These are phyloP conservation scores for Temnothorax curvispinosus DNA, from an alignment of 1,140 invertebrate genomes.

Conservation along the genomic window DNA sequence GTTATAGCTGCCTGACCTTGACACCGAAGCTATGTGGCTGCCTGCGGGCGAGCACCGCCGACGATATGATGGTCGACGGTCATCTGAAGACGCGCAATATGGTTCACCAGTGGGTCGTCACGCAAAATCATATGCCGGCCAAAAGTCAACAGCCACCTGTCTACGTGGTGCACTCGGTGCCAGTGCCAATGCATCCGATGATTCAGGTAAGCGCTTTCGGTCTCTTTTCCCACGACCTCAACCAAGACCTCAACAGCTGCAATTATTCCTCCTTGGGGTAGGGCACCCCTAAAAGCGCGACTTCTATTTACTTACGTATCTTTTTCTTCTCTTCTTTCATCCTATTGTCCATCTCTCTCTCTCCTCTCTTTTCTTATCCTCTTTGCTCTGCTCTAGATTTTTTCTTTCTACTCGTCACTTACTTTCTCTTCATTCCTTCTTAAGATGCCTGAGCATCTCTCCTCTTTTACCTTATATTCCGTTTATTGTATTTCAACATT, in stretches of 20 bases:
- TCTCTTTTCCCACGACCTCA: conserved; percentile 24
- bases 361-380: neutral
- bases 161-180: conserved; percentile 82
- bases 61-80: conserved; percentile 67
- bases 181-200: conserved; percentile 81
- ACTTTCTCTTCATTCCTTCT: neutral
- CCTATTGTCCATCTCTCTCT: neutral
- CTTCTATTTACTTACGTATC: neutral
- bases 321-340: neutral
- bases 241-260: neutral
- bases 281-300: neutral
- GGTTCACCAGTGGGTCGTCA: conserved; percentile 84
- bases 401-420: neutral
- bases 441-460: neutral
- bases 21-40: conserved; percentile 83
- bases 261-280: neutral
- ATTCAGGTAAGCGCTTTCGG: conserved; percentile 79
- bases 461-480: neutral
- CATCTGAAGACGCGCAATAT: conserved; percentile 83
- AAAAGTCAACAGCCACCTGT: conserved; percentile 80
- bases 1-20: conserved; percentile 82
- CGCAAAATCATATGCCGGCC: conserved; percentile 79
- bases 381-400: neutral
- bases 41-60: conserved; percentile 71
- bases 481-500: neutral